Conservation (phyloP, 1,140 invertebrate genomes). For the Cylas formicarius region DNA sequence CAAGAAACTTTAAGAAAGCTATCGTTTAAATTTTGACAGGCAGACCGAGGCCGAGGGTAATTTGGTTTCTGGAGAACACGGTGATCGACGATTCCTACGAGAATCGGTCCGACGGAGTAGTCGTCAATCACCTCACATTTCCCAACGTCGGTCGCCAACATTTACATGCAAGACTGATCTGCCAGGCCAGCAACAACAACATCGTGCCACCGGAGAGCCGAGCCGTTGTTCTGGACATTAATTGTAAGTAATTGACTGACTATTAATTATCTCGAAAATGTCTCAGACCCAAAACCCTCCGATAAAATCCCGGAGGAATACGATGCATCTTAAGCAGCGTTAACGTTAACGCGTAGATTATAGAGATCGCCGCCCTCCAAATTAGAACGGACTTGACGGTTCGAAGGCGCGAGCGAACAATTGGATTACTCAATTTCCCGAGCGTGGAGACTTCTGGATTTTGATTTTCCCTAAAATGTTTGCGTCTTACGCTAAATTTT, state of each 20-base stretch:
- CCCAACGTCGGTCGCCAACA: slow-evolving; percentile 68
- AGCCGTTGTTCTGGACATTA: slow-evolving; percentile 73
- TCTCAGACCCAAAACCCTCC: slow-evolving; percentile 3
- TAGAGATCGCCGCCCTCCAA: too few species aligned
- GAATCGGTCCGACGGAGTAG: slow-evolving; percentile 57
- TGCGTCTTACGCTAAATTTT: too few species aligned
- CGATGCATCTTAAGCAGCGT: too few species aligned
- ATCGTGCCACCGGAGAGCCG: slow-evolving; percentile 64
- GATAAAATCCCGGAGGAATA: slow-evolving; percentile 1
- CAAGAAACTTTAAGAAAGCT: too few species aligned
- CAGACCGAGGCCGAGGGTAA: slow-evolving; percentile 67
- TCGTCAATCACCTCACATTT: slow-evolving; percentile 70
- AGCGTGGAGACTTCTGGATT: too few species aligned
- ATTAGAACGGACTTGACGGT: too few species aligned
- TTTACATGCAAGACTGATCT: slow-evolving; percentile 68
- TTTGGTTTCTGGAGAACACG: slow-evolving; percentile 75
- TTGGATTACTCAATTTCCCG: too few species aligned
- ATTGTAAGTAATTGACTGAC: slow-evolving; percentile 60
- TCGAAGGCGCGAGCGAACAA: too few species aligned
- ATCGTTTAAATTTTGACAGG: slow-evolving; percentile 49
- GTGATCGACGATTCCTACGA: slow-evolving; percentile 77
- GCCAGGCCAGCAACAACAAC: slow-evolving; percentile 81
- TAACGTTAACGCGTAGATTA: too few species aligned
- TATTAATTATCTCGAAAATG: slow-evolving; percentile 7
- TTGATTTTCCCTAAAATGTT: too few species aligned